Evolutionary conservation across 2,888 invertebrate species (phyloP).

Genomic region (Caenorhabditis sp.): DNA sequence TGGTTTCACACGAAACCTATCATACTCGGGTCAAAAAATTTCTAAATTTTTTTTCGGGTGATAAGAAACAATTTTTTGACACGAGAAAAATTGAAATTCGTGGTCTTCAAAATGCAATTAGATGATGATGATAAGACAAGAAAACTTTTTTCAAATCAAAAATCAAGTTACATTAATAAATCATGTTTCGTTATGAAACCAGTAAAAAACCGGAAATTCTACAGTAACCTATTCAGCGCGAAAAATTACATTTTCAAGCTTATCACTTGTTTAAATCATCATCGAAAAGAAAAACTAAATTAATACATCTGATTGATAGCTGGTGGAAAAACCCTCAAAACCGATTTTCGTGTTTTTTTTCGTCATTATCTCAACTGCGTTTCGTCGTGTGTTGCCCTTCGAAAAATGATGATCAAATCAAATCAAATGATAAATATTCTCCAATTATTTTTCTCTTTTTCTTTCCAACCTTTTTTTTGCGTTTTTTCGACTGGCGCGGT

Average conservation of each 20-base stretch:
- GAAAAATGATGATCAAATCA: neutral
- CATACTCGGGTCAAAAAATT: neutral
- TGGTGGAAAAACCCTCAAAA: neutral
- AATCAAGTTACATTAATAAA: neutral
- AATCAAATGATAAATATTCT: neutral
- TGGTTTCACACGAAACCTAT: neutral
- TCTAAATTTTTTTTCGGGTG: no score
- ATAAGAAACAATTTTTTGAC: neutral
- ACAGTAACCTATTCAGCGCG: neutral
- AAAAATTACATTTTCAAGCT: neutral
- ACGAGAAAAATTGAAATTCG: neutral
- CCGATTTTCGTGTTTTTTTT: neutral
- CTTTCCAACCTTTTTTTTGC: no score
- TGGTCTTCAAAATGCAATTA: neutral
- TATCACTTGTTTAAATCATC: slow-evolving; percentile 1
- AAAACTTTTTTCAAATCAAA: neutral
- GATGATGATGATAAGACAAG: neutral
- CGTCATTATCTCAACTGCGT: no score
- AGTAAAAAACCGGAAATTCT: neutral
- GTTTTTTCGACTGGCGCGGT: no score
- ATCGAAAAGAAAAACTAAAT: neutral
- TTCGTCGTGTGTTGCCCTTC: neutral
- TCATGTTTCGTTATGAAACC: neutral
- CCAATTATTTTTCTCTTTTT: neutral
- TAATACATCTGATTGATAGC: neutral